These are phyloP conservation scores for Menidia beryllina DNA, from an alignment of 2,113 vertebrate species.

Conservation along the genomic window DNA sequence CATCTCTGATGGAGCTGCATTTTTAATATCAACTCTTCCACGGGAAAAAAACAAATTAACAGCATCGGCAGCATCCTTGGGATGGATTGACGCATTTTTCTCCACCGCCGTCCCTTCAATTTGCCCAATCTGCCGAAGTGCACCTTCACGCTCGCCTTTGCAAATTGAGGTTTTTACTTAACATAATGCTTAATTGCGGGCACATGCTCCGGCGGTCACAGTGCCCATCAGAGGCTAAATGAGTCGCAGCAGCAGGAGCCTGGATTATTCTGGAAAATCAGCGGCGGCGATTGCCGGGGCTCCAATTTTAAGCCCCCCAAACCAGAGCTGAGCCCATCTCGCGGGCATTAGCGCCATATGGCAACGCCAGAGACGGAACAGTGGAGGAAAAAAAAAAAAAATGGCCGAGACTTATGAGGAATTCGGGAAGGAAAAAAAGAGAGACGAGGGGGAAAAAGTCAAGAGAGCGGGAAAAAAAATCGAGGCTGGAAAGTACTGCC, in stretches of 20 bases:
- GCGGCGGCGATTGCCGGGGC: constrained; percentile 61
- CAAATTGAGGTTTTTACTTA: constrained; percentile 79
- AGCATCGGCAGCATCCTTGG: constrained; percentile 2
- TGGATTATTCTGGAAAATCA: constrained; percentile 73
- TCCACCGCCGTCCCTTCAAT: constrained; percentile 34
- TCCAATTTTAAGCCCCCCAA: constrained; percentile 58
- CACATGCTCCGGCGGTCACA: constrained; percentile 73
- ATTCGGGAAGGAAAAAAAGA: constrained; percentile 58
- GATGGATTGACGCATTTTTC: constrained; percentile 39
- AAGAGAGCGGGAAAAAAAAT: constrained; percentile 54
- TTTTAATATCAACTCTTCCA: constrained; percentile 8
- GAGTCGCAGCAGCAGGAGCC: constrained; percentile 55
- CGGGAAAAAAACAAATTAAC: neutral
- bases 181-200: constrained; percentile 71
- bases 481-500: constrained; percentile 51
- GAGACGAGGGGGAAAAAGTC: constrained; percentile 46
- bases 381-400: neutral
- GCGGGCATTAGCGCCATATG: constrained; percentile 72
- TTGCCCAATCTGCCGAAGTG: constrained; percentile 61
- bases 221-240: constrained; percentile 70
- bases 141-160: constrained; percentile 68
- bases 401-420: constrained; percentile 35
- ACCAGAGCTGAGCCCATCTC: constrained; percentile 67
- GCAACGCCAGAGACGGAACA: constrained; percentile 60
- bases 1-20: neutral